Evolutionary conservation across 2,113 vertebrate species (phyloP), one percentile per base, ranked within the genome.

Genomic region (Eptesicus fuscus): DNA sequence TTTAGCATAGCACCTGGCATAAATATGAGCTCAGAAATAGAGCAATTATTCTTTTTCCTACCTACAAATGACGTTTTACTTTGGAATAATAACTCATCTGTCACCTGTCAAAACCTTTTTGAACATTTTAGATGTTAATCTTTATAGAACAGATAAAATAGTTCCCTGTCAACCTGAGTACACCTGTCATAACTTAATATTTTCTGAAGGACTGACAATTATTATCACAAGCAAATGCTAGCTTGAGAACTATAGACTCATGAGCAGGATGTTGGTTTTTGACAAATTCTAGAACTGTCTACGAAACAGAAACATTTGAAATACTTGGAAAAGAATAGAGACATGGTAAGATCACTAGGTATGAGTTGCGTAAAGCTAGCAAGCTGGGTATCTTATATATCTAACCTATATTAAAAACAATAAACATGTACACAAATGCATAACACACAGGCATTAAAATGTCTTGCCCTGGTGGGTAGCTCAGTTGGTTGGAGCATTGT

Each of bases 91-190:
- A 70, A 88, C 53, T 89, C 32, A 86, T 0, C 16, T 88, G 25
- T 69, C 73, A 86, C 67, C 42, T 82, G 47, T 83, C 42, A 88
- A 71, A 82, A 88, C 2, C 25, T 73, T 63, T 86, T 65, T 87
- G n/a, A 44, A 40, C 28, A 63, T 53, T 78, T 71, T 61, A 6
- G 69, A 76, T 77, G 63, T 49, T 83, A 73, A 78, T 65, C 51
- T 90, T 86, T 70, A 73, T 16, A 95, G 51, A 89, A 42, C 1
- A 77, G 30, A 94, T 40, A 92, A 67, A 94, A 85, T 14, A 47
- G 6, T 42, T 73, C 59, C 59, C n/a, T 78, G 37, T 73, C 42
- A 78, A 71, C n/a, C 23, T 47, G 37, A 88, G 51, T n/a, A 67
- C 9, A 61, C 53, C 88, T 83, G 74, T 2, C 9, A 37, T 76